phyloP scores from a whole-genome alignment of 2,888 invertebrate species.

The Agrypnus murinus region DNA sequence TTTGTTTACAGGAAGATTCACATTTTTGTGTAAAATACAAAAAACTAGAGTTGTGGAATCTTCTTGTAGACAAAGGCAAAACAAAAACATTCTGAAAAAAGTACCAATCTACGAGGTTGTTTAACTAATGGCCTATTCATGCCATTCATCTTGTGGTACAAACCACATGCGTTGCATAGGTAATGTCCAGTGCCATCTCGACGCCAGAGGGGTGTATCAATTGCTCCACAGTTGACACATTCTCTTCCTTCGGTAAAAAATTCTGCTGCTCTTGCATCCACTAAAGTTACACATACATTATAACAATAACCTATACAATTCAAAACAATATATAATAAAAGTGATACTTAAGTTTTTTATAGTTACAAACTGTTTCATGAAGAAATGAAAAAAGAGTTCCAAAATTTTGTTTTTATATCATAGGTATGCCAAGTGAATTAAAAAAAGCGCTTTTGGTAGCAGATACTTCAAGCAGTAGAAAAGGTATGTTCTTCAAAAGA shows the following conservation, averaged over 20 bases:
- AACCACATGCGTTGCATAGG: constrained; percentile 99
- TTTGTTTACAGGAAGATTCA: constrained; percentile 48
- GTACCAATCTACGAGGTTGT: constrained; percentile 93
- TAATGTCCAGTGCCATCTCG: constrained; percentile 99
- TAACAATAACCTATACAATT: constrained; percentile 9
- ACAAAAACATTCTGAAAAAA: constrained; percentile 42
- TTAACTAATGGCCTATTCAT: constrained; percentile 94
- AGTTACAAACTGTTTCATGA: too few relatives aligned
- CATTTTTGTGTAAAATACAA: neutral
- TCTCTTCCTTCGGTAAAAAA: constrained; percentile 89
- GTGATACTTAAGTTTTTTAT: too few relatives aligned
- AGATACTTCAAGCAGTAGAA: too few relatives aligned
- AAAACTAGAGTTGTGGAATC: constrained; percentile 18
- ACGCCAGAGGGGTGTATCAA: constrained; percentile 97
- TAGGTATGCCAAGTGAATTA: too few relatives aligned
- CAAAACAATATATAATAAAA: neutral
- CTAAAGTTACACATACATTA: constrained; percentile 53
- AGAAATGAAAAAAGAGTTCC: too few relatives aligned
- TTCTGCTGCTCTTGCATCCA: constrained; percentile 69
- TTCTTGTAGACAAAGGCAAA: constrained; percentile 41
- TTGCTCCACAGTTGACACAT: constrained; percentile 98
- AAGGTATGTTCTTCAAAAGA: too few relatives aligned
- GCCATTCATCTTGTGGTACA: constrained; percentile 98
- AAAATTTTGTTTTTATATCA: too few relatives aligned
- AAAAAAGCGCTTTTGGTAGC: too few relatives aligned